phyloP scores from a whole-genome alignment of 2,888 invertebrate species.

The Eilema griseolum region DNA sequence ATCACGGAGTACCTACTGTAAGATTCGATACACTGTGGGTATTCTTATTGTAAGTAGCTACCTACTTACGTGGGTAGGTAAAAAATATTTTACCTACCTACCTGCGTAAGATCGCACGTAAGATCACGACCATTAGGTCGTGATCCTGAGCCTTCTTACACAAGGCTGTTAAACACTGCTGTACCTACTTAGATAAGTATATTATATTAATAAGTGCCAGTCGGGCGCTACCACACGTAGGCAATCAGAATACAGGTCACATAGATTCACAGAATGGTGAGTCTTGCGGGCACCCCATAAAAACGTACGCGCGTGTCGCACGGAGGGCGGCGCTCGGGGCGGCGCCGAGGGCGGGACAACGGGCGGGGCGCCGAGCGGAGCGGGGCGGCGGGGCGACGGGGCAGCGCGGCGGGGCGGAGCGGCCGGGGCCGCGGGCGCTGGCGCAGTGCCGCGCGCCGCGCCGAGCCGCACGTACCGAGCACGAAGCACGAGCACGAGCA shows the following conservation, averaged over 20 bases:
- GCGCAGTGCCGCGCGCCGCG: slow-evolving; percentile 53
- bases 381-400: slow-evolving; percentile 22
- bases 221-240: slow-evolving; percentile 11
- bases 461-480: slow-evolving; percentile 31
- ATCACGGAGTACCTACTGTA: no score
- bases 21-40: no score
- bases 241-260: slow-evolving; percentile 33
- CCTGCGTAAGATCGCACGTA: no score
- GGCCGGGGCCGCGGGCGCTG: slow-evolving; percentile 28
- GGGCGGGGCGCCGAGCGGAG: slow-evolving; percentile 20
- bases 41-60: no score
- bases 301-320: slow-evolving; percentile 8
- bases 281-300: slow-evolving; percentile 9
- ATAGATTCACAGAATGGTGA: slow-evolving; percentile 32
- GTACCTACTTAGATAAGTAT: no score
- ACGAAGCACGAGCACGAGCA: slow-evolving; percentile 8
- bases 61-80: no score
- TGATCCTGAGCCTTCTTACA: no score
- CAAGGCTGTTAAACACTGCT: no score
- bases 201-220: no score
- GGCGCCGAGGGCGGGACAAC: slow-evolving; percentile 14
- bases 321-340: slow-evolving; percentile 14
- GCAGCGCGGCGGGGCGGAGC: slow-evolving; percentile 14
- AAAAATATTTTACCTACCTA: no score
- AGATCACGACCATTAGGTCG: no score